Conservation (phyloP, 1,140 invertebrate species). For the Dendroctonus ponderosae region DNA sequence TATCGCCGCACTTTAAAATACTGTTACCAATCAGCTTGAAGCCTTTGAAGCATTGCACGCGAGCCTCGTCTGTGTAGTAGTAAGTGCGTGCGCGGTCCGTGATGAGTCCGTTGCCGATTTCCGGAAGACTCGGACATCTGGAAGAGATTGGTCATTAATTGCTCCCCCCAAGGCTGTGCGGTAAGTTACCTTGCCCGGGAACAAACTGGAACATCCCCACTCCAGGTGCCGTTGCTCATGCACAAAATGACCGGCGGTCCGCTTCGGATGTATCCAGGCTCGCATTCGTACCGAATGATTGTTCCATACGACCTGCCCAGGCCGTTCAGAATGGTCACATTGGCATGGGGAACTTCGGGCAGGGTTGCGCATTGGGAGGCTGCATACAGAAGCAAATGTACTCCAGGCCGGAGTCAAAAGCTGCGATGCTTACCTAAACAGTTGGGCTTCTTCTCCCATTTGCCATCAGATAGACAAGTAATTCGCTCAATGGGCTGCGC, state of each 20-base stretch:
- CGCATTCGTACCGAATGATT: slow-evolving; percentile 91
- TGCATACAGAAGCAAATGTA: slow-evolving; percentile 44
- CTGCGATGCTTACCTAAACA: slow-evolving; percentile 66
- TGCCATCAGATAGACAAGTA: slow-evolving; percentile 81
- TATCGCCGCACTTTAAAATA: slow-evolving; percentile 82
- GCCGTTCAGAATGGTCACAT: slow-evolving; percentile 86
- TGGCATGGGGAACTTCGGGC: slow-evolving; percentile 82
- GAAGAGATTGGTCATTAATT: slow-evolving; percentile 1
- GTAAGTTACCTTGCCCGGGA: slow-evolving; percentile 55
- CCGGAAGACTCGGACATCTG: slow-evolving; percentile 79
- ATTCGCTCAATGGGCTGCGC: slow-evolving; percentile 85
- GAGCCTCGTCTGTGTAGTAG: slow-evolving; percentile 85
- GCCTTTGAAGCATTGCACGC: slow-evolving; percentile 89
- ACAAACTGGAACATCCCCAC: slow-evolving; percentile 85
- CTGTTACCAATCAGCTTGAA: slow-evolving; percentile 83
- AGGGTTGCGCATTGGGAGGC: slow-evolving; percentile 92
- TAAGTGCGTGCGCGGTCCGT: slow-evolving; percentile 73
- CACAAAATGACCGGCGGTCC: slow-evolving; percentile 90
- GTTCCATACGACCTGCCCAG: slow-evolving; percentile 93
- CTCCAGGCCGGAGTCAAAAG: not conserved
- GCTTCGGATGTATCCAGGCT: slow-evolving; percentile 84
- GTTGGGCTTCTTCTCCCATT: slow-evolving; percentile 88
- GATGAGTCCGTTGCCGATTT: slow-evolving; percentile 81
- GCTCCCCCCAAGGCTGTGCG: not conserved
- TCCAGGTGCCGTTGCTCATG: slow-evolving; percentile 97